A percentile compares a stretch with the other conserved stretches of the same genome.
Conservation (phyloP, 2,888 invertebrate genomes). For the Diaprepes abbreviatus region DNA sequence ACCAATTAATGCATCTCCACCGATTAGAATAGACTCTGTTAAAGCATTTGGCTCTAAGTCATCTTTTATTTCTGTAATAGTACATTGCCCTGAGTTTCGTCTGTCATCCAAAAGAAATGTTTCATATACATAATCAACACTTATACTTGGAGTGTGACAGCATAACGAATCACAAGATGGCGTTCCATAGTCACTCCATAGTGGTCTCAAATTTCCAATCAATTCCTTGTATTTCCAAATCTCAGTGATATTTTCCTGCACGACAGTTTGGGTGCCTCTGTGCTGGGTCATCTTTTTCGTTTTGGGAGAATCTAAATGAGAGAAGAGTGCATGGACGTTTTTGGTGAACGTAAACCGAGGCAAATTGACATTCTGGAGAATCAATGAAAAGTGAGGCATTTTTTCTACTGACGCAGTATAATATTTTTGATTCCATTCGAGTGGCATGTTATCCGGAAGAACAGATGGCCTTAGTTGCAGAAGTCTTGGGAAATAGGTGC, state of each 20-base stretch:
- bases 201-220: constrained; percentile 18
- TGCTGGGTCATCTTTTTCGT: neutral
- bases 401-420: constrained; percentile 44
- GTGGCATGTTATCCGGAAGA: neutral
- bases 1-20: neutral
- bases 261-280: constrained; percentile 30
- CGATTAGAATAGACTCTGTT: neutral
- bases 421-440: constrained; percentile 25
- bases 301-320: constrained; percentile 7
- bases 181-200: constrained; percentile 16
- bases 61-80: neutral
- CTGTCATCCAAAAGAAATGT: neutral
- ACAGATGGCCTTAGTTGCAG: constrained; percentile 42
- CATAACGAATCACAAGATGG: constrained; percentile 1
- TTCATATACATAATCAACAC: neutral
- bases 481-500: constrained; percentile 49
- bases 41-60: neutral
- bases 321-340: neutral
- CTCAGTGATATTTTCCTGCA: neutral
- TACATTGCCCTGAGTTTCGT: neutral
- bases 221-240: constrained; percentile 33
- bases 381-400: constrained; percentile 52
- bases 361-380: constrained; percentile 51
- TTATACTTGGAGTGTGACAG: neutral
- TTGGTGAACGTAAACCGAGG: constrained; percentile 38